These are phyloP conservation scores for Platyura marginata DNA, from an alignment of 1,140 invertebrate genomes.

Conservation along the genomic window DNA sequence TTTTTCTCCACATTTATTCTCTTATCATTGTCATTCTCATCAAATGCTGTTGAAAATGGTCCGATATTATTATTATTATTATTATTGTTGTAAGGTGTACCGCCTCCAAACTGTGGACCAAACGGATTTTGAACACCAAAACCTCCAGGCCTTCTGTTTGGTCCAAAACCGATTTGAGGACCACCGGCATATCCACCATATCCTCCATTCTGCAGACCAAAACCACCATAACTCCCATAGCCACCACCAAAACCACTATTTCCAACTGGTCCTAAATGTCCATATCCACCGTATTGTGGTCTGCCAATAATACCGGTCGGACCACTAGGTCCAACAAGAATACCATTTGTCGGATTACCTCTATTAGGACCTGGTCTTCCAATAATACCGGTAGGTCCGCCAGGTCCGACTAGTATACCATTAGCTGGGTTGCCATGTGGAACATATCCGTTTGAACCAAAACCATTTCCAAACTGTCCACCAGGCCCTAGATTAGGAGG, in stretches of 20 bases:
- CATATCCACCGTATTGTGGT: conserved; percentile 11
- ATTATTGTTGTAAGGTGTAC: neutral
- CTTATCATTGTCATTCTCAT: neutral
- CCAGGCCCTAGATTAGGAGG: neutral
- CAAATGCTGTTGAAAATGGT: neutral
- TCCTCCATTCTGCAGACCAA: neutral
- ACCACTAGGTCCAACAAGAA: conserved; percentile 35
- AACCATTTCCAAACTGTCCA: conserved; percentile 1
- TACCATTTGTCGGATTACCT: conserved; percentile 17
- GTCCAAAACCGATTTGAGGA: conserved; percentile 27
- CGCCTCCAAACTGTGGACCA: conserved; percentile 4
- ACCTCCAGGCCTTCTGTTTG: conserved; percentile 7
- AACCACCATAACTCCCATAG: neutral
- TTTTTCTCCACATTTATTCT: neutral
- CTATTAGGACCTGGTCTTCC: conserved; percentile 9
- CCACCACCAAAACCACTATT: neutral
- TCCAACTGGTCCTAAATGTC: conserved; percentile 1
- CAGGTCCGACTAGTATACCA: conserved; percentile 5
- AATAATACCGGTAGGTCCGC: conserved; percentile 26
- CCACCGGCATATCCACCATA: neutral
- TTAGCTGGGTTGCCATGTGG: neutral
- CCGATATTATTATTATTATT: neutral
- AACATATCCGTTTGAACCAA: conserved; percentile 3
- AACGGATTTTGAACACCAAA: neutral
- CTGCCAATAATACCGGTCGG: conserved; percentile 27